Evolutionary conservation across 2,113 vertebrate species (phyloP).

Genomic region (Gnathonemus longibarbis): DNA sequence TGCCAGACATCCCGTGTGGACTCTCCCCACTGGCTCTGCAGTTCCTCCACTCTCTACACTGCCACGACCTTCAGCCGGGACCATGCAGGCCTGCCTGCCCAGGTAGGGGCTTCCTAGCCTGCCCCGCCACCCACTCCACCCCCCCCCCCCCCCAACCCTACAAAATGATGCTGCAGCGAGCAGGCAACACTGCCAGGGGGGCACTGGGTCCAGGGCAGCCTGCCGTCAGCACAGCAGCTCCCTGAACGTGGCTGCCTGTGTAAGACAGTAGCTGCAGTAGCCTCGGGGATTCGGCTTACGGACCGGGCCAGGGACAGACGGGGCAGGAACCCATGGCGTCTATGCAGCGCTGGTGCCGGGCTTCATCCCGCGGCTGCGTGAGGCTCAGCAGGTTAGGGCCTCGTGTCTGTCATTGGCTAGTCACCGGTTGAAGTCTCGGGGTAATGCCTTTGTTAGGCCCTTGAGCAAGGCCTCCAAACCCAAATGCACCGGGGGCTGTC

Average conservation of each 20-base stretch:
- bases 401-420: not conserved
- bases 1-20: constrained; percentile 31
- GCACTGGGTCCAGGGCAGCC: not conserved
- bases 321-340: not conserved
- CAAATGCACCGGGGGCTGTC: not conserved
- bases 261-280: not conserved
- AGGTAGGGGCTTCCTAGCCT: constrained; percentile 46
- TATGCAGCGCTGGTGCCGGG: not conserved
- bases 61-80: constrained; percentile 41
- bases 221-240: not conserved
- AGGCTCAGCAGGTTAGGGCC: not conserved
- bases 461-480: not conserved
- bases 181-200: not conserved
- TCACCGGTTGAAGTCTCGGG: not conserved
- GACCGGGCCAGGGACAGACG: not conserved
- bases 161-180: not conserved
- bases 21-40: constrained; percentile 45
- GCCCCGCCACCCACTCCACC: not conserved
- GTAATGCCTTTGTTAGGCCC: not conserved
- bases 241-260: not conserved
- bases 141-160: not conserved
- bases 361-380: not conserved
- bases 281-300: not conserved
- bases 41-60: constrained; percentile 26
- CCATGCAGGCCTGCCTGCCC: constrained; percentile 55